Evolutionary conservation across 2,113 vertebrate species (phyloP).

Genomic region (Corythaixoides concolor): DNA sequence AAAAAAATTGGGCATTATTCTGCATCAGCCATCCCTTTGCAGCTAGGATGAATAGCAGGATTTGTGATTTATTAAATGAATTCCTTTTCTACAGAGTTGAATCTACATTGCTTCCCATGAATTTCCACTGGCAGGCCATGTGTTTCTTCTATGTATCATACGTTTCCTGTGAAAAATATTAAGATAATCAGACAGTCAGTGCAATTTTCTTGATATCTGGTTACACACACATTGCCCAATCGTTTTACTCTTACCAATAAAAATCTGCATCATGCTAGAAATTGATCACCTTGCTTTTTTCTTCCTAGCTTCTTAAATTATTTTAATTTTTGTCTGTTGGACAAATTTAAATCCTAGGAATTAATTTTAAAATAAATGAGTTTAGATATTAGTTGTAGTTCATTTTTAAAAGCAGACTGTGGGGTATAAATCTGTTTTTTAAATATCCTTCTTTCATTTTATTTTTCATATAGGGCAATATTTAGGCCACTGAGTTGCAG

Average conservation of each 20-base stretch:
- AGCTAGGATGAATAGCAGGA: neutral
- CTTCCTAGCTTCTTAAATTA: neutral
- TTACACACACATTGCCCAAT: neutral
- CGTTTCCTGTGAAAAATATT: neutral
- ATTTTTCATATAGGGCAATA: constrained; percentile 14
- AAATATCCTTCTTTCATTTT: neutral
- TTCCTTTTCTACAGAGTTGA: neutral
- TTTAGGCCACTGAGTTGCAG: constrained; percentile 4
- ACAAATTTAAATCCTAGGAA: constrained; percentile 1
- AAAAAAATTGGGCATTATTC: neutral
- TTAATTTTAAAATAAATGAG: constrained; percentile 19
- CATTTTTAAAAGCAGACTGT: neutral
- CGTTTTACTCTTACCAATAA: neutral
- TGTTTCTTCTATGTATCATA: neutral
- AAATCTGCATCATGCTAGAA: neutral
- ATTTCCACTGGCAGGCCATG: neutral
- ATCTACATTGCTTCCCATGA: neutral
- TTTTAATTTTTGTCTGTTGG: neutral
- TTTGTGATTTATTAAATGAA: constrained; percentile 19
- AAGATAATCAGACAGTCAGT: neutral
- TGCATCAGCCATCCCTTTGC: neutral
- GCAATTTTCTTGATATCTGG: neutral
- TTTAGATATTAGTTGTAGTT: neutral
- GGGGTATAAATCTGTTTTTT: neutral
- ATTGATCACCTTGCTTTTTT: neutral